Conservation (phyloP, 2,113 vertebrate species). For the Triplophysa rosa region DNA sequence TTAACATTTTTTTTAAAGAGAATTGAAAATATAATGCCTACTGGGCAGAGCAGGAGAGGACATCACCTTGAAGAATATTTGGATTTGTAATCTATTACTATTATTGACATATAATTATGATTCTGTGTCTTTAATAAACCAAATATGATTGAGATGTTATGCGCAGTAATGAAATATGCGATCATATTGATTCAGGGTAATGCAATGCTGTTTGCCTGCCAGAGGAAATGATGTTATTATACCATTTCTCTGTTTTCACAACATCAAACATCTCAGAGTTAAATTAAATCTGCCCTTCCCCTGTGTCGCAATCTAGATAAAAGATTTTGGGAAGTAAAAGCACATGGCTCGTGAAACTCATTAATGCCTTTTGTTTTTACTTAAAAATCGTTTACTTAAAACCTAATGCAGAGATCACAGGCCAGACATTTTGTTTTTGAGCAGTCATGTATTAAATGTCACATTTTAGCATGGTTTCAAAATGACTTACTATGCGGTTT, state of each 20-base stretch:
- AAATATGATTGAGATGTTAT: constrained; percentile 13
- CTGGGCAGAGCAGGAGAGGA: not conserved
- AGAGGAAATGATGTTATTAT: constrained; percentile 11
- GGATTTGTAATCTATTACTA: not conserved
- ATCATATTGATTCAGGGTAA: constrained; percentile 23
- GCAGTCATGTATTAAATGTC: too few relatives aligned
- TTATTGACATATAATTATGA: not conserved
- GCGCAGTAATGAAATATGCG: constrained; percentile 21
- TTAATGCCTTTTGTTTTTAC: not conserved
- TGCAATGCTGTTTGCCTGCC: not conserved
- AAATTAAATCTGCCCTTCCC: constrained; percentile 1
- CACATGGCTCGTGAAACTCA: not conserved
- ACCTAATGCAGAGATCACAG: constrained; percentile 21
- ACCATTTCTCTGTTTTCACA: not conserved
- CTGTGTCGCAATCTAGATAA: constrained; percentile 18
- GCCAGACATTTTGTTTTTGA: not conserved
- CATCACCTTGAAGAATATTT: constrained; percentile 1
- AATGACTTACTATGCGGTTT: too few relatives aligned
- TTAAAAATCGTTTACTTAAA: constrained; percentile 6
- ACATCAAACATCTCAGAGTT: not conserved
- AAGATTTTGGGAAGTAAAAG: constrained; percentile 1
- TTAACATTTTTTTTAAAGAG: not conserved
- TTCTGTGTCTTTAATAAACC: not conserved
- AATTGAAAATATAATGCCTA: constrained; percentile 8
- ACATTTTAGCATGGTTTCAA: too few relatives aligned